These are phyloP conservation scores for Willisornis vidua DNA, from an alignment of 2,113 vertebrate species.

Conservation along the genomic window DNA sequence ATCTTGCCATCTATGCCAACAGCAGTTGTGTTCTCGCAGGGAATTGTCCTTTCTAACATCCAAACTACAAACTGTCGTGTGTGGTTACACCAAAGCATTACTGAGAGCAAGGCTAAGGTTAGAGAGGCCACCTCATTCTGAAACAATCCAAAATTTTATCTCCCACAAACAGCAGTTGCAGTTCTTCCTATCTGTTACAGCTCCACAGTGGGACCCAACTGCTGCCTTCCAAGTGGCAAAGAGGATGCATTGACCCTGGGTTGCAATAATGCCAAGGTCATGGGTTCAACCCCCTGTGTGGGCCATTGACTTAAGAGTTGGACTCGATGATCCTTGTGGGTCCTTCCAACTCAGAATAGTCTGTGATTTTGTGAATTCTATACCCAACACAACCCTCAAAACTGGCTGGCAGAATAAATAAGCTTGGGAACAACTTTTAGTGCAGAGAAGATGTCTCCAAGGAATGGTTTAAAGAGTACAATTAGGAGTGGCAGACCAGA, in stretches of 20 bases:
- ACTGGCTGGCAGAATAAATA: accelerated
- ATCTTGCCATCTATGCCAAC: neutral
- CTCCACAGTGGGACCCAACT: neutral
- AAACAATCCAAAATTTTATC: conserved; percentile 15
- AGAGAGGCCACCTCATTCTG: neutral
- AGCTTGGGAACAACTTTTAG: neutral
- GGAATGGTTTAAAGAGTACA: neutral
- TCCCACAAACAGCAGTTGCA: neutral
- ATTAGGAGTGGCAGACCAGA: neutral
- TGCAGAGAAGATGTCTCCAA: neutral
- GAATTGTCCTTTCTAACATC: neutral
- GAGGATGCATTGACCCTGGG: neutral
- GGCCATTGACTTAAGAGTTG: too few relatives aligned
- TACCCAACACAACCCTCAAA: neutral
- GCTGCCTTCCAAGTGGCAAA: neutral
- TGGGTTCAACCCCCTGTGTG: too few relatives aligned
- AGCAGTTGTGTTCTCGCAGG: neutral
- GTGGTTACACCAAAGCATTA: neutral
- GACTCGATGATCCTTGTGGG: too few relatives aligned
- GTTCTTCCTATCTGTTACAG: neutral
- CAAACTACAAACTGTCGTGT: neutral
- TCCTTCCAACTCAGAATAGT: too few relatives aligned
- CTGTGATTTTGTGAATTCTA: too few relatives aligned
- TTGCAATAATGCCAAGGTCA: too few relatives aligned
- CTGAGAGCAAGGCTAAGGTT: conserved; percentile 11